A percentile compares a stretch with the other conserved stretches of the same genome.
Evolutionary conservation across 2,797 vertebrate species (phyloP).

Genomic region (Alfaro cultratus): DNA sequence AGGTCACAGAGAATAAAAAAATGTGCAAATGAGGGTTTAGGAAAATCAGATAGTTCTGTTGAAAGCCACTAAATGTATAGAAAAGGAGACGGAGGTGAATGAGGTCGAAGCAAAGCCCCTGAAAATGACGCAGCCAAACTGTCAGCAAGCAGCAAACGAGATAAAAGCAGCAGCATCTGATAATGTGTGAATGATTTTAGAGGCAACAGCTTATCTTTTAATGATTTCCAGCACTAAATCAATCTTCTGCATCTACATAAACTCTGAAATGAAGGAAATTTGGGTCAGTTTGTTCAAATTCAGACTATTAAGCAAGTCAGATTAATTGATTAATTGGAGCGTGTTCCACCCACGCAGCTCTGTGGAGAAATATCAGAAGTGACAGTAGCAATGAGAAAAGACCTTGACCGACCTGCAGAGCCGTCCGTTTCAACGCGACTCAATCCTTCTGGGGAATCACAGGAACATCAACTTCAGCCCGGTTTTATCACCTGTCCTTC

Average conservation of each 20-base stretch:
- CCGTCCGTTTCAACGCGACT: background rate
- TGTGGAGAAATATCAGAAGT: background rate
- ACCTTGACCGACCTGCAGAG: background rate
- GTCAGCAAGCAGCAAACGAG: conserved; percentile 28
- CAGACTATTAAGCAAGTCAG: background rate
- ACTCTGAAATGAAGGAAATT: background rate
- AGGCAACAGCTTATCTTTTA: conserved; percentile 28
- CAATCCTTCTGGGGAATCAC: background rate
- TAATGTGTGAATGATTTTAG: conserved; percentile 19
- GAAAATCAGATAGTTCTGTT: conserved; percentile 20
- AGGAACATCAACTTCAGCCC: background rate
- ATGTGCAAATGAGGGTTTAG: conserved; percentile 18
- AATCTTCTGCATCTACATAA: conserved; percentile 14
- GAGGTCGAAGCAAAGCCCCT: conserved; percentile 29
- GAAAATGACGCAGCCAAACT: conserved; percentile 49
- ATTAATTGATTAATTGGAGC: background rate
- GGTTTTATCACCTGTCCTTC: background rate
- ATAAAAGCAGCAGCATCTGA: conserved; percentile 44
- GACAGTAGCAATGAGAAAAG: background rate
- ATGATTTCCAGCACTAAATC: conserved; percentile 21
- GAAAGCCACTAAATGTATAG: conserved; percentile 5
- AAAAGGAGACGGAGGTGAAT: conserved; percentile 36
- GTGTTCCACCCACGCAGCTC: background rate
- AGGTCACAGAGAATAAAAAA: conserved; percentile 15
- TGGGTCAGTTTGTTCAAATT: background rate